phyloP scores from a whole-genome alignment of 2,888 invertebrate genomes.

The Ypsolopha scabrella region DNA sequence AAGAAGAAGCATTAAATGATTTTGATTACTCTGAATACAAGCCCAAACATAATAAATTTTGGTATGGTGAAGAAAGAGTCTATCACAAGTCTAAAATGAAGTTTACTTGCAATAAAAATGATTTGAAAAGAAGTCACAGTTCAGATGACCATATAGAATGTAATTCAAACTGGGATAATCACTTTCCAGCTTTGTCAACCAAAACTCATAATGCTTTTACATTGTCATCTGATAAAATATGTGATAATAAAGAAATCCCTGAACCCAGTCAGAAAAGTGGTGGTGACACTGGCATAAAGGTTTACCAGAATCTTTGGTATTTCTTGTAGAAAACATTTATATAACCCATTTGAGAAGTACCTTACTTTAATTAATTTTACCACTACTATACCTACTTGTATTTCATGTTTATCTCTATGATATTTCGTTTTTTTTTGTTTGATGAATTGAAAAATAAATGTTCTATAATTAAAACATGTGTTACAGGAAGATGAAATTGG shows the following conservation, averaged over 20 bases:
- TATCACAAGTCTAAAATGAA: constrained; percentile 51
- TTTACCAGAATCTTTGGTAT: constrained; percentile 12
- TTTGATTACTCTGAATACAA: constrained; percentile 28
- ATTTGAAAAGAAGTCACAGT: constrained; percentile 33
- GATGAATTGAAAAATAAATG: neutral
- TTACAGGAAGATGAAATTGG: constrained; percentile 54
- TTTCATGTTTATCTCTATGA: no score
- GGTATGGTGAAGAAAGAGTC: constrained; percentile 51
- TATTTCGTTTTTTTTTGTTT: neutral
- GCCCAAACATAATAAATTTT: constrained; percentile 30
- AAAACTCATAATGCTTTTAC: constrained; percentile 61
- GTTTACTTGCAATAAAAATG: constrained; percentile 22
- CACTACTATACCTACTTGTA: no score
- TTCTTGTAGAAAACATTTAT: no score
- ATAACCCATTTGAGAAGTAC: no score
- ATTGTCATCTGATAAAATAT: constrained; percentile 42
- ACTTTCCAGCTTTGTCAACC: constrained; percentile 52
- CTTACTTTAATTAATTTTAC: no score
- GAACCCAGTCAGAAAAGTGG: constrained; percentile 52
- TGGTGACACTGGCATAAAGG: constrained; percentile 52
- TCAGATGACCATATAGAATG: constrained; percentile 47
- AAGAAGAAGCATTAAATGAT: constrained; percentile 42
- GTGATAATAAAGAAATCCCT: constrained; percentile 40
- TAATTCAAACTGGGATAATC: constrained; percentile 58
- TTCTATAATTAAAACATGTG: neutral